phyloP scores from a whole-genome alignment of 2,797 vertebrate species.

The Holocentrus rufus region DNA sequence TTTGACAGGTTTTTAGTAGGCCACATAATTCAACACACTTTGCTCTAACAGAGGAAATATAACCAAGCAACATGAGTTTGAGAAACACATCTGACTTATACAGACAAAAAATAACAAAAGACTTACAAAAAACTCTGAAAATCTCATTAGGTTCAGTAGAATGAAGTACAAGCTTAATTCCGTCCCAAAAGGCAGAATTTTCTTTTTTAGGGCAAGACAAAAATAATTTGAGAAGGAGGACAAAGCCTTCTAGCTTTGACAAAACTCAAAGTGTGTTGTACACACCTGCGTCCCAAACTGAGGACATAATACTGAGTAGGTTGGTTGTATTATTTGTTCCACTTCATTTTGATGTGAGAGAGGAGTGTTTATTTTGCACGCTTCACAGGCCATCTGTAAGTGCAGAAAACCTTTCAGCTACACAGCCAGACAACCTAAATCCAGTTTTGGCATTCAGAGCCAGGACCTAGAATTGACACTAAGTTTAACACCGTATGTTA shows the following conservation, averaged over 20 bases:
- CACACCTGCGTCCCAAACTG: too few species aligned
- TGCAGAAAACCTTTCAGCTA: not conserved
- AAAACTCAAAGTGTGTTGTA: too few species aligned
- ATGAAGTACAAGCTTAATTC: slow-evolving; percentile 52
- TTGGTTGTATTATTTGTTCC: too few species aligned
- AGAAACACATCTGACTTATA: slow-evolving; percentile 13
- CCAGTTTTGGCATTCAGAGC: too few species aligned
- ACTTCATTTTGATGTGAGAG: too few species aligned
- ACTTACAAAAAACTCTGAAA: slow-evolving; percentile 25
- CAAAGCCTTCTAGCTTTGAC: slow-evolving; percentile 34
- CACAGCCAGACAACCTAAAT: not conserved
- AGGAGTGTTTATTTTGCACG: too few species aligned
- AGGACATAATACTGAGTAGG: too few species aligned
- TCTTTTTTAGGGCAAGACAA: slow-evolving; percentile 68
- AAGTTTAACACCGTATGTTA: not conserved
- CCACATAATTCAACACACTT: not conserved
- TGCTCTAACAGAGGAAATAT: not conserved
- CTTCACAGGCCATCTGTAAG: too few species aligned
- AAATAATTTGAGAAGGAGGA: slow-evolving; percentile 74
- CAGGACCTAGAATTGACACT: not conserved
- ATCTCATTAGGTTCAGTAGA: slow-evolving; percentile 57
- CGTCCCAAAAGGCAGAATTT: slow-evolving; percentile 57
- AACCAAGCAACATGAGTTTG: slow-evolving; percentile 4
- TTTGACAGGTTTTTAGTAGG: not conserved
- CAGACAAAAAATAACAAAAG: slow-evolving; percentile 32